Evolutionary conservation across 1,140 invertebrate species (phyloP).

Genomic region (Yoshiicerus persimilis): DNA sequence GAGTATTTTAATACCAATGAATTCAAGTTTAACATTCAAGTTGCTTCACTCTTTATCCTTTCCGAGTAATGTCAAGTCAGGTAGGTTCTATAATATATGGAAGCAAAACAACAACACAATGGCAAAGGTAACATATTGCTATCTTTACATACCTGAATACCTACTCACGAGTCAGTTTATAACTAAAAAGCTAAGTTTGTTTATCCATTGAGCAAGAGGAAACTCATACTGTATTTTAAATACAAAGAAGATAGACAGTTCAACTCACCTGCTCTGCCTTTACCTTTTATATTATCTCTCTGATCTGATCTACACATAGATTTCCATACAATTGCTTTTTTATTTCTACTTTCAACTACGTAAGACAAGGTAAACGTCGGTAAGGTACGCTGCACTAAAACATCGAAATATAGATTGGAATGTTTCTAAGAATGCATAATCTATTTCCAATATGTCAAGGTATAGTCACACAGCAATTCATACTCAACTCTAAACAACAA

Average conservation of each 20-base stretch:
- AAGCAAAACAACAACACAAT: background rate
- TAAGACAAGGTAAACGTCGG: background rate
- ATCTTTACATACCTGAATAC: background rate
- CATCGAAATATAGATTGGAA: slow-evolving; percentile 6
- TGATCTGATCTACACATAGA: background rate
- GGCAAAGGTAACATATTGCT: background rate
- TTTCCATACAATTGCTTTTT: slow-evolving; percentile 22
- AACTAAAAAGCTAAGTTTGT: background rate
- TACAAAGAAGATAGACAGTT: background rate
- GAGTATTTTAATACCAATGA: background rate
- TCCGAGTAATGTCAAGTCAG: background rate
- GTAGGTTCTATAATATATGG: background rate
- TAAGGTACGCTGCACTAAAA: background rate
- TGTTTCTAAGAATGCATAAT: slow-evolving; percentile 5
- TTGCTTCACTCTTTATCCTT: background rate
- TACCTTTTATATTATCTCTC: background rate
- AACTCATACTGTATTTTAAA: slow-evolving; percentile 12
- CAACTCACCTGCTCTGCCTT: background rate
- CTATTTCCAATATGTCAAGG: slow-evolving; percentile 25
- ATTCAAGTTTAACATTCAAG: background rate
- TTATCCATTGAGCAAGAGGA: background rate
- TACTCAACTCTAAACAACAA: background rate
- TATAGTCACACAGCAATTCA: background rate
- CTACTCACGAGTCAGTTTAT: background rate
- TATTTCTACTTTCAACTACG: background rate